These are phyloP conservation scores for Herpetotheres cachinnans DNA, from an alignment of 2,113 vertebrate genomes.

Conservation along the genomic window DNA sequence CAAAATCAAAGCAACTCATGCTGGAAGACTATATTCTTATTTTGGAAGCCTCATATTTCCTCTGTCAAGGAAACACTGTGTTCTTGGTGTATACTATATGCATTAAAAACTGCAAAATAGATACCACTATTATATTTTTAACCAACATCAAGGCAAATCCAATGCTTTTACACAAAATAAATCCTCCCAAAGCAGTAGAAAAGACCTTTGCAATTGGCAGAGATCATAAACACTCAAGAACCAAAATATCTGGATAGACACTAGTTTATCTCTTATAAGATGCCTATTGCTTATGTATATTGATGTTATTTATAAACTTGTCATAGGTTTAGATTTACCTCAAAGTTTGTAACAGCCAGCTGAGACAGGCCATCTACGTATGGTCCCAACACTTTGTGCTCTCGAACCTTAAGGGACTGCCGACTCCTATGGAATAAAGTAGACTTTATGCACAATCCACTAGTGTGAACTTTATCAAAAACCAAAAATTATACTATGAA, in stretches of 20 bases:
- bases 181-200: neutral
- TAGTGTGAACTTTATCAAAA: neutral
- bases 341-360: conserved; percentile 92
- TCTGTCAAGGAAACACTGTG: neutral
- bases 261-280: neutral
- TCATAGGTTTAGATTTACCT: conserved; percentile 75
- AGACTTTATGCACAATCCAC: neutral
- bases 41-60: neutral
- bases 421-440: conserved; percentile 78
- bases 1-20: neutral
- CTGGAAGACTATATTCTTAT: neutral
- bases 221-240: neutral
- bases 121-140: neutral
- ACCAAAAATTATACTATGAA: neutral
- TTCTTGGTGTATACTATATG: neutral
- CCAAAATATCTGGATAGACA: neutral
- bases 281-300: neutral
- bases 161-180: neutral
- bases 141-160: neutral
- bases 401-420: conserved; percentile 94
- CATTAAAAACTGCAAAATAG: neutral
- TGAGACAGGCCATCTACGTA: conserved; percentile 97
- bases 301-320: neutral
- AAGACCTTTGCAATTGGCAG: neutral
- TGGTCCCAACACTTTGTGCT: conserved; percentile 95